phyloP scores from a whole-genome alignment of 2,888 invertebrate species.

The Diarsia dahlii region DNA sequence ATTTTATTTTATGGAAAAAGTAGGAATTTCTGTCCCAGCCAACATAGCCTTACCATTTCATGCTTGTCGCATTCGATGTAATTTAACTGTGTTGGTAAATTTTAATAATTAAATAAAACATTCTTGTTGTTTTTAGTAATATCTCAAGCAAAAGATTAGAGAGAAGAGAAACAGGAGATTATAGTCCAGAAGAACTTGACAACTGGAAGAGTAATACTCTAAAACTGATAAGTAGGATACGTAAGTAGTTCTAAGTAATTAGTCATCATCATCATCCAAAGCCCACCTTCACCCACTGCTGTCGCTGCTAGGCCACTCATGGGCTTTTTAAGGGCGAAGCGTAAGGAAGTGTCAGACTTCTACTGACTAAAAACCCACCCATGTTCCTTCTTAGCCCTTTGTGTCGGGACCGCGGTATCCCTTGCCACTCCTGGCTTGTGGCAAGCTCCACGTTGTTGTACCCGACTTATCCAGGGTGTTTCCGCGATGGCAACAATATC shows the following conservation, averaged over 20 bases:
- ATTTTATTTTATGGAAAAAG: background rate
- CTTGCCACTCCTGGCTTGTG: too few species aligned
- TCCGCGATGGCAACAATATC: too few species aligned
- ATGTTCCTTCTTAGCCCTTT: too few species aligned
- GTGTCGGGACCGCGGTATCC: too few species aligned
- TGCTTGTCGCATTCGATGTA: background rate
- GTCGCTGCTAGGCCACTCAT: too few species aligned
- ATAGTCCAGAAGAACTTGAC: background rate
- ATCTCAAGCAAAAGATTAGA: slow-evolving; percentile 2
- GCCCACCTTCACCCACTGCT: too few species aligned
- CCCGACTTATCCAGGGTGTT: too few species aligned
- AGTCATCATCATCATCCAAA: too few species aligned
- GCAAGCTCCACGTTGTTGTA: too few species aligned
- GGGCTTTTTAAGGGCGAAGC: too few species aligned
- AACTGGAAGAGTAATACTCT: background rate
- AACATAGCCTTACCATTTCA: background rate
- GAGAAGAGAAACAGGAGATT: background rate
- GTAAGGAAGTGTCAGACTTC: too few species aligned
- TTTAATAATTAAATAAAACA: background rate
- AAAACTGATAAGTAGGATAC: background rate
- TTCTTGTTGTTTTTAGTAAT: background rate
- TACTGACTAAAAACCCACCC: too few species aligned
- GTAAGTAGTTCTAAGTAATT: background rate
- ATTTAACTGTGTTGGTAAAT: background rate
- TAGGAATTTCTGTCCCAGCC: background rate